Percentiles rank a stretch among this genome's conserved stretches.
These are phyloP conservation scores for Drosophila recens DNA, from an alignment of 2,888 invertebrate species.

Conservation along the genomic window DNA sequence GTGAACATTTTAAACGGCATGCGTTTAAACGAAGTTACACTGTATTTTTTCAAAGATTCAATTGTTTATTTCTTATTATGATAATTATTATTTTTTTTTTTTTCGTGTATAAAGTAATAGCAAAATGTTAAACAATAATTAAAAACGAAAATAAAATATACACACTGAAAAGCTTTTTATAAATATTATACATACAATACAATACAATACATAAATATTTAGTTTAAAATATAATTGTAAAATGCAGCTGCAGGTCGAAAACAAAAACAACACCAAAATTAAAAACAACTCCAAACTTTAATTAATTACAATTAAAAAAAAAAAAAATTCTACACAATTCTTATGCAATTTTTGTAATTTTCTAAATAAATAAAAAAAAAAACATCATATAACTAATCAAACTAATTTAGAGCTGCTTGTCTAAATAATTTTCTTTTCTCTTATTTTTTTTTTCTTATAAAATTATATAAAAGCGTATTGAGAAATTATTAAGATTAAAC, in stretches of 20 bases:
- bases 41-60: slow-evolving; percentile 18
- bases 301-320: slow-evolving; percentile 29
- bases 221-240: slow-evolving; percentile 55
- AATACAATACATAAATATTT: slow-evolving; percentile 39
- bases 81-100: slow-evolving; percentile 13
- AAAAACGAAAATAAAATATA: slow-evolving; percentile 36
- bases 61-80: slow-evolving; percentile 20
- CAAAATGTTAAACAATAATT: slow-evolving; percentile 62
- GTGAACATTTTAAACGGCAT: not conserved
- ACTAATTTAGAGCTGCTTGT: slow-evolving; percentile 26
- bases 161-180: slow-evolving; percentile 78
- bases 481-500: slow-evolving; percentile 27
- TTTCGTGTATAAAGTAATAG: slow-evolving; percentile 64
- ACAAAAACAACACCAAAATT: slow-evolving; percentile 19
- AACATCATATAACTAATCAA: slow-evolving; percentile 5
- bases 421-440: not conserved
- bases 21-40: not conserved
- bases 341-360: slow-evolving; percentile 72
- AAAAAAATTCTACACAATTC: slow-evolving; percentile 37
- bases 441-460: slow-evolving; percentile 20
- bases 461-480: slow-evolving; percentile 9
- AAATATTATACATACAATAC: slow-evolving; percentile 59
- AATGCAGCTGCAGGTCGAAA: slow-evolving; percentile 43
- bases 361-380: slow-evolving; percentile 45
- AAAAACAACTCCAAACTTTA: slow-evolving; percentile 26